Percentiles rank a stretch among this genome's conserved stretches.
phyloP scores from a whole-genome alignment of 92 coral and sea anemone species.

The Heliopora coerulea region DNA sequence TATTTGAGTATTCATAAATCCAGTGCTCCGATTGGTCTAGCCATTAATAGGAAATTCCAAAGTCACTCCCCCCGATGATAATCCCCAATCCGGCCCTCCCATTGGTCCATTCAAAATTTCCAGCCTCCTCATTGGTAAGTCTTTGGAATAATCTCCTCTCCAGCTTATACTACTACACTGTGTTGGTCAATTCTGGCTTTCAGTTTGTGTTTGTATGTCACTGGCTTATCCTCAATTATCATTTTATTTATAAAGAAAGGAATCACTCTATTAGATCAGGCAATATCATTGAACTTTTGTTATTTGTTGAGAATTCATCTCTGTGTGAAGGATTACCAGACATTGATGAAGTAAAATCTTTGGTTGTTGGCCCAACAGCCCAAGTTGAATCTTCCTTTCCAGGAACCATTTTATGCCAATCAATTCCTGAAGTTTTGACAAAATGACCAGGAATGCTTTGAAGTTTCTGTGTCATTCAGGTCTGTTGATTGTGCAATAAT shows the following conservation, averaged over 20 bases:
- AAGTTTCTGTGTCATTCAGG: background rate
- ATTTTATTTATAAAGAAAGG: background rate
- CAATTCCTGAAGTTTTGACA: background rate
- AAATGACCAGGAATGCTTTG: background rate
- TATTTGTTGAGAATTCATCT: background rate
- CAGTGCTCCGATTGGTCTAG: too few relatives aligned
- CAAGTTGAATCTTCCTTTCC: background rate
- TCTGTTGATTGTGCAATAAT: background rate
- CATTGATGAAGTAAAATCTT: background rate
- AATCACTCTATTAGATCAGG: background rate
- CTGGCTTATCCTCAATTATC: constrained; percentile 8
- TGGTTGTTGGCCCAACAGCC: constrained; percentile 9
- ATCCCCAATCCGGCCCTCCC: too few relatives aligned
- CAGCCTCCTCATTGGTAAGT: too few relatives aligned
- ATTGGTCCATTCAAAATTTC: too few relatives aligned
- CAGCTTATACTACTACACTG: too few relatives aligned
- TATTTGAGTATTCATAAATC: too few relatives aligned
- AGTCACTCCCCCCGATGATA: too few relatives aligned
- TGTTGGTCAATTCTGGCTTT: background rate
- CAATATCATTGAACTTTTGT: constrained; percentile 7
- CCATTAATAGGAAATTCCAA: too few relatives aligned
- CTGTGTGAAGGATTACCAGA: constrained; percentile 8
- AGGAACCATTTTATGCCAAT: background rate
- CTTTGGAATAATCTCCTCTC: too few relatives aligned
- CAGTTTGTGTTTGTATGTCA: background rate